These are phyloP conservation scores for Orthonychiurus folsomi DNA, from an alignment of 2,888 invertebrate genomes.

Conservation along the genomic window DNA sequence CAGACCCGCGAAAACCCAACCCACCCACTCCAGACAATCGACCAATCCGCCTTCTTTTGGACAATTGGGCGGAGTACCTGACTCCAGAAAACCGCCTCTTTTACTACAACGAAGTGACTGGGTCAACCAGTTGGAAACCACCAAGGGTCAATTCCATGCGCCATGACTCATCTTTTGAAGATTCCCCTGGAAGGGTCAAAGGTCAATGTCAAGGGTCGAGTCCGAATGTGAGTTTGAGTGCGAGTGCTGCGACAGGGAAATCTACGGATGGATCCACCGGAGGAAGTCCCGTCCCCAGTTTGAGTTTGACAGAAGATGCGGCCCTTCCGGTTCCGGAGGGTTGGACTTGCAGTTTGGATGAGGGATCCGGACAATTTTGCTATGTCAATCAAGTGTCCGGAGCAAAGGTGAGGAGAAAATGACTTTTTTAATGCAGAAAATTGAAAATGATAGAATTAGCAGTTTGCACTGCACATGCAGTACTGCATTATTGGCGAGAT, in stretches of 20 bases:
- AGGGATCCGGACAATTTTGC: constrained; percentile 45
- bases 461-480: too few species aligned
- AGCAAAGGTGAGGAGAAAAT: constrained; percentile 46
- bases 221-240: not conserved
- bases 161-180: not conserved
- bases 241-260: too few species aligned
- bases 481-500: too few species aligned
- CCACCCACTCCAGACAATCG: constrained; percentile 14
- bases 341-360: constrained; percentile 47
- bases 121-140: constrained; percentile 38
- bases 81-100: constrained; percentile 28
- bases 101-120: constrained; percentile 36
- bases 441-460: too few species aligned
- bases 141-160: constrained; percentile 24
- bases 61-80: constrained; percentile 38
- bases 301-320: constrained; percentile 13
- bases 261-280: not conserved
- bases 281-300: not conserved
- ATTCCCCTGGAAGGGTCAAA: not conserved
- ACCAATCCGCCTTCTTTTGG: constrained; percentile 27
- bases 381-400: constrained; percentile 48
- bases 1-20: constrained; percentile 1
- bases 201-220: not conserved
- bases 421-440: too few species aligned
- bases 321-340: constrained; percentile 44